Base-by-base conservation (phyloP, 2,888 invertebrate genomes). In the Leptinotarsa juncta region DNA sequence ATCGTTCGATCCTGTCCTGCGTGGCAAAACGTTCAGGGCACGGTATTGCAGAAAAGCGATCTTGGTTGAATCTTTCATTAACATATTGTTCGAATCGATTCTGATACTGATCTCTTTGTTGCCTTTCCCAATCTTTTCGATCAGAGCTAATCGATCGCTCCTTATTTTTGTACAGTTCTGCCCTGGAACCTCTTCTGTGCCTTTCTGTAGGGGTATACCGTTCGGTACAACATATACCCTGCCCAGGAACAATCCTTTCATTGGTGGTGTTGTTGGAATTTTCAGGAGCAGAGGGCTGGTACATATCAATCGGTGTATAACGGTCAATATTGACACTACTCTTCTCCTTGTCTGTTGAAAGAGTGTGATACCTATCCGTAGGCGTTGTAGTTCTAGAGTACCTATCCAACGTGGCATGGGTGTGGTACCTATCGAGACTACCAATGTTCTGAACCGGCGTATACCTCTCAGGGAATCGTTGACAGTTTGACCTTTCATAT, bases 281-380 rank as follows among this genome's bases (percentile, higher is more conserved):
- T 65, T 79, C 80, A 70, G 75, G 73, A 57, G 71, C 66, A 60
- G 60, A 88, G 86, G 80, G 88, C 88, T 73, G 67, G 73, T 81
- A 79, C 65, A 79, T 78, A 49, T 79, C 81, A 51, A 77, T 67
- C 86, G 87, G 86, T 26, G 86, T 87, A 49, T 86, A 87, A 32
- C 82, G 71, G 53, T 81, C 82, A 18, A 87, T 88, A 1, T 81
- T 89, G 26, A 89, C 88, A 89, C 81, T 88, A 48, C 67, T 32
- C 87, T 88, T 49, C 85, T 90, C 69, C 87, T 89, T 57, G 83
- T 88, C 84, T 87, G 86, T 14, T 83, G 89, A 72, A 83, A 90
- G 65, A 81, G 89, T 72, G 78, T 87, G 81, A 84, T 89, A 82
- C 57, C 84, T 81, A 16, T 87, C 87, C 70, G 86, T 86, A 75